Base-by-base conservation (phyloP, 2,113 vertebrate genomes). In the Anser brachyrhynchus region DNA sequence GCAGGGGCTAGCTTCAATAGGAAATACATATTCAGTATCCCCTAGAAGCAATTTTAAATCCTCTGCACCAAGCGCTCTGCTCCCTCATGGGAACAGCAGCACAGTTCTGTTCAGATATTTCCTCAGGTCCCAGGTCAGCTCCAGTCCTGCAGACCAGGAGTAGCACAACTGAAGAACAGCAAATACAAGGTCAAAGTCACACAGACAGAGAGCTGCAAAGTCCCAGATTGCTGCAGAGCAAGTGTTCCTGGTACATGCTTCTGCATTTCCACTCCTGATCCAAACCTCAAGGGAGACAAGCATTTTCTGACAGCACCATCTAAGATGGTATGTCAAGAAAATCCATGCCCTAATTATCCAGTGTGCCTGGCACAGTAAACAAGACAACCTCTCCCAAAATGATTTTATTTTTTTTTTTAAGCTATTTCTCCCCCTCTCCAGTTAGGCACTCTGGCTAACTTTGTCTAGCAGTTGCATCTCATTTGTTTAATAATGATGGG, bases 261-360 rank as follows among this genome's bases (percentile, higher is more conserved):
- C 43, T 0, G 0, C 14, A 18, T 28, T 91, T 21, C 54, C 43
- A 5, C 35, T 46, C 37, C 67, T 76, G 29, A 46, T 87, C 44
- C 73, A 69, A 28, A 54, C 15, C 54, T 72, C 1, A 1, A 29
- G 76, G 64, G 35, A 92, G 41, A 81, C 2, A 0, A 29, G 13
- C 0, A 0, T 57, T 55, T 67, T 78, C 57, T 90, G 74, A 79
- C 51, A 70, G 33, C 2, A 0, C 49, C 39, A 29, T 54, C 83
- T 61, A 21, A 49, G 33, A 67, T 9, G 25, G 9, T 9, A 46
- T 64, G n/a, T 31, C 77, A 87, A 91, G 61, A 75, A 94, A 92
- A 95, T 64, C 35, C 51, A 37, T 21, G 33, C 62, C 69, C 70
- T 81, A 84, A 91, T 59, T 89, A 82, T 41, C 44, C 84, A 51